Conservation (phyloP, 2,888 invertebrate species). For the Melanostoma scalare region DNA sequence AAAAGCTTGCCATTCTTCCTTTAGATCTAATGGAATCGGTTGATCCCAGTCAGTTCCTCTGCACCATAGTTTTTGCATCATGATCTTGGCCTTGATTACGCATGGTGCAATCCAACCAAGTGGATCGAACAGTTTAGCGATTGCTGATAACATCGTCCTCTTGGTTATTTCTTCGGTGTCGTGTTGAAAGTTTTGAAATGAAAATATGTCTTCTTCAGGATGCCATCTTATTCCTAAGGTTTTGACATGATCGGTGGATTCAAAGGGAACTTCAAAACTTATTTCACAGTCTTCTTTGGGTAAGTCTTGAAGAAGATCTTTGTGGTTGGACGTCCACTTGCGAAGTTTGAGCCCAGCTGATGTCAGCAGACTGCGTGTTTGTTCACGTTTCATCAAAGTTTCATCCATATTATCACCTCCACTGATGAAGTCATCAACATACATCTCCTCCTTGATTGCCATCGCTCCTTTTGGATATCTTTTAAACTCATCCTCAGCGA, state of each 20-base stretch:
- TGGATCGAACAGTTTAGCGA: slow-evolving; percentile 32
- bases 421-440: slow-evolving; percentile 53
- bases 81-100: slow-evolving; percentile 22
- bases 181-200: slow-evolving; percentile 8
- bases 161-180: neutral
- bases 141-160: slow-evolving; percentile 23
- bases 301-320: slow-evolving; percentile 19
- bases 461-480: slow-evolving; percentile 55
- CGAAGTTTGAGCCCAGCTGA: no score
- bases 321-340: no score
- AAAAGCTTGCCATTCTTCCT: slow-evolving; percentile 25
- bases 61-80: slow-evolving; percentile 20
- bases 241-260: neutral
- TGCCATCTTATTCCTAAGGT: slow-evolving; percentile 17
- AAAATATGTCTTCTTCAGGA: slow-evolving; percentile 4
- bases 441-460: slow-evolving; percentile 27
- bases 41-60: slow-evolving; percentile 27
- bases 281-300: slow-evolving; percentile 5
- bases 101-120: slow-evolving; percentile 25
- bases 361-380: slow-evolving; percentile 15
- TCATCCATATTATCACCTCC: slow-evolving; percentile 44
- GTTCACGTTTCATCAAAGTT: slow-evolving; percentile 5
- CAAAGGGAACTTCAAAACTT: slow-evolving; percentile 11
- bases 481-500: slow-evolving; percentile 35
- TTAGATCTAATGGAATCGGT: slow-evolving; percentile 7